Base-by-base conservation (phyloP, 2,113 vertebrate species). In the Colossoma macropomum region DNA sequence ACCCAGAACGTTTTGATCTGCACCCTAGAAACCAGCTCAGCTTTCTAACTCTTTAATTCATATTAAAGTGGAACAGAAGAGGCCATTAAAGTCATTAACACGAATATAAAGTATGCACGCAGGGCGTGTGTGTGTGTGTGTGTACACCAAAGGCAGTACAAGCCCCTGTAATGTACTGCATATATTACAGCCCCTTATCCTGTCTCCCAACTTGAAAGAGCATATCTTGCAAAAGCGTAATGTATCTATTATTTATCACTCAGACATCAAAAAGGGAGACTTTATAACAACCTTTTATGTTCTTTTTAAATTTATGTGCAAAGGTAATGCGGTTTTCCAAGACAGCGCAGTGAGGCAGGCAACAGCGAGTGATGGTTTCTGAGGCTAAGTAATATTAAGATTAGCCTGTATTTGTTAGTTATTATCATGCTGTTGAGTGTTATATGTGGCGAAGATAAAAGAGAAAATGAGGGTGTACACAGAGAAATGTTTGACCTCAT, bases 41-140 rank as follows among this genome's bases (percentile, higher is more conserved):
- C 45, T 88, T 89, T 89, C 89, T 83, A 87, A 82, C 89, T 91
- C 91, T 90, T 84, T 88, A 87, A 91, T 91, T 89, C 88, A 87
- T 91, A 92, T 94, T 92, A 92, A 92, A 93, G 87, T 86, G 87
- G 89, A 92, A 92, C 91, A 93, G 91, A 92, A 88, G 85, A 91
- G 85, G 87, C 89, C 87, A 92, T 94, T 93, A 93, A 91, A 92
- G 89, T 91, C 91, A 92, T 93, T 93, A 91, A 92, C 91, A 93
- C 90, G 92, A 86, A 90, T 90, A 87, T 84, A 85, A 77, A 85
- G 86, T 85, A 86, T 77, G 88, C 85, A 87, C 12, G 66, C 45
- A 25, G 50, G 50, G 50, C 38, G 63, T 45, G 30, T 23, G 63
- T 54, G n/a, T 81, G 80, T 86, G 86, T 71, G 84, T 77, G 60